phyloP scores from a whole-genome alignment of 2,888 invertebrate genomes.

The Hirtodrosophila trivittata region DNA sequence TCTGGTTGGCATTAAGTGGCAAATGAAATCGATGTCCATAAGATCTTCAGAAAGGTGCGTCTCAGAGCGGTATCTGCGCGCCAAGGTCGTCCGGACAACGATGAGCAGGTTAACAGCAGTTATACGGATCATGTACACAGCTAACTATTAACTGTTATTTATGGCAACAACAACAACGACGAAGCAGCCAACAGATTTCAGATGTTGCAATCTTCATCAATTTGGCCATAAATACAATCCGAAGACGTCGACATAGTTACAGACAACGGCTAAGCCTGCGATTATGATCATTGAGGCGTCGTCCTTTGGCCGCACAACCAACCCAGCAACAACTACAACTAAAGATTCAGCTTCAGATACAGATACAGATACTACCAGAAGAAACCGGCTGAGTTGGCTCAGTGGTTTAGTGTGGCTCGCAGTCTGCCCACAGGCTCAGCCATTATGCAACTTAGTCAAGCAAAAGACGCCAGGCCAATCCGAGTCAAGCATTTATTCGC shows the following conservation, averaged over 20 bases:
- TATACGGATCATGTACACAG: constrained; percentile 29
- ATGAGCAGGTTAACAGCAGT: constrained; percentile 48
- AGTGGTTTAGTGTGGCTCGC: constrained; percentile 8
- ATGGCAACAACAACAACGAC: constrained; percentile 42
- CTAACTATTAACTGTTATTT: constrained; percentile 57
- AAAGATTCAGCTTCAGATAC: constrained; percentile 2
- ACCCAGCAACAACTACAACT: constrained; percentile 10
- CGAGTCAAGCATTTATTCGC: constrained; percentile 40
- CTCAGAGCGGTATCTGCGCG: constrained; percentile 3
- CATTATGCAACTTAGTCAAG: constrained; percentile 54
- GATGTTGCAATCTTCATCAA: constrained; percentile 41
- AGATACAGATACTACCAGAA: constrained; percentile 2
- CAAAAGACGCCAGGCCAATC: constrained; percentile 26
- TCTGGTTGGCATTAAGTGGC: constrained; percentile 24
- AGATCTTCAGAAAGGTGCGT: constrained; percentile 33
- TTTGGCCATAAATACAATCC: constrained; percentile 34
- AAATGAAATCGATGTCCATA: constrained; percentile 24
- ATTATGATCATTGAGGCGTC: constrained; percentile 40
- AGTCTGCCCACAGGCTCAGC: constrained; percentile 34
- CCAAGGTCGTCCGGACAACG: constrained; percentile 56
- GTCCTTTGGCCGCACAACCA: constrained; percentile 50
- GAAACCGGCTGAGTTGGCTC: constrained; percentile 29
- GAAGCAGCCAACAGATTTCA: neutral
- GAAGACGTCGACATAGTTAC: constrained; percentile 32
- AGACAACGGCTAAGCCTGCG: constrained; percentile 31